Evolutionary conservation across 2,113 vertebrate genomes (phyloP).

Genomic region (Semicossyphus pulcher): DNA sequence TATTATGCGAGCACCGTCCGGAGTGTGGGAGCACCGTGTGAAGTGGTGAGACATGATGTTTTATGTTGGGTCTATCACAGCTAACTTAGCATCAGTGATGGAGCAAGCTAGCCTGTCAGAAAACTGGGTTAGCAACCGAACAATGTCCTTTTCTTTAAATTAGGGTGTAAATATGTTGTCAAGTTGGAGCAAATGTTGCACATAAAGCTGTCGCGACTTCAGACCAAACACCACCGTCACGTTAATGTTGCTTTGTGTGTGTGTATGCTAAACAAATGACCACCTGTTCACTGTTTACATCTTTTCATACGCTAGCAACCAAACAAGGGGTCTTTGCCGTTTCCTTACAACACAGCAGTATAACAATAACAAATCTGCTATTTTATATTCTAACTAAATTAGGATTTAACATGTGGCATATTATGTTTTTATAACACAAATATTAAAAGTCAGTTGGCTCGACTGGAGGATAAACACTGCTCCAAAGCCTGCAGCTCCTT

Average conservation of each 20-base stretch:
- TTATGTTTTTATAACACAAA: background rate
- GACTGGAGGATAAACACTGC: no score
- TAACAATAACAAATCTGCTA: background rate
- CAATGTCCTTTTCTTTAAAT: background rate
- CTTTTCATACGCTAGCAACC: conserved; percentile 25
- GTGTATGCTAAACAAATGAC: conserved; percentile 42
- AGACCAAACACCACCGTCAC: background rate
- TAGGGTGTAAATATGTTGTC: background rate
- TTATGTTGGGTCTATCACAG: conserved; percentile 50
- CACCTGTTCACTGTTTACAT: conserved; percentile 81
- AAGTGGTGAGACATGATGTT: conserved; percentile 78
- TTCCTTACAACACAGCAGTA: background rate
- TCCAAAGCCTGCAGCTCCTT: no score
- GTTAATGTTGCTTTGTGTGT: background rate
- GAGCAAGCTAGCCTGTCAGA: conserved; percentile 67
- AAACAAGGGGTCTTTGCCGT: background rate
- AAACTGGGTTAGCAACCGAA: conserved; percentile 27
- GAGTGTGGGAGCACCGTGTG: conserved; percentile 73
- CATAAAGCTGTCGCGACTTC: background rate
- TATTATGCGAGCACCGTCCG: conserved; percentile 76
- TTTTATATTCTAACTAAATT: background rate
- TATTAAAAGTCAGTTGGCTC: background rate
- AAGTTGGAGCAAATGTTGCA: background rate
- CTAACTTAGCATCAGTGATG: conserved; percentile 75
- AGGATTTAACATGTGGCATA: background rate